Percentiles rank a stretch among this genome's conserved stretches.
Evolutionary conservation across 2,797 vertebrate species (phyloP).

Genomic region (Furcifer pardalis): DNA sequence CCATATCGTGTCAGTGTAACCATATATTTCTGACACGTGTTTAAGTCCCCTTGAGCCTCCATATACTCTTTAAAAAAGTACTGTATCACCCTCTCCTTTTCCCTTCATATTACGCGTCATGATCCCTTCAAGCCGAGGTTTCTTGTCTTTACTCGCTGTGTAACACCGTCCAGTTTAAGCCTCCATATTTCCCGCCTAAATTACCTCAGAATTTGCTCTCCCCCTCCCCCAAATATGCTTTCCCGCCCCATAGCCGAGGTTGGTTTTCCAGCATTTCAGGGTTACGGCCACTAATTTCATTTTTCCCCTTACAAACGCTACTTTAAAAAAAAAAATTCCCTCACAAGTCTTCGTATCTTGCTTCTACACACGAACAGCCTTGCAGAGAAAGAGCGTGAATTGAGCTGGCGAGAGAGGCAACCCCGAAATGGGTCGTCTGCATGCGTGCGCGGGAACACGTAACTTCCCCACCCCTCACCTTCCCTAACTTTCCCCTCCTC

Average conservation of each 20-base stretch:
- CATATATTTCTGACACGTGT: not conserved
- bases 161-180: not conserved
- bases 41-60: not conserved
- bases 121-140: too few relatives aligned
- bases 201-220: not conserved
- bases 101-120: too few relatives aligned
- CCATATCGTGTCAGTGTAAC: not conserved
- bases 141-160: not conserved
- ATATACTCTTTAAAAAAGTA: not conserved
- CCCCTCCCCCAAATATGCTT: not conserved
- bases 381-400: not conserved
- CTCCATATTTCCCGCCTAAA: constrained; percentile 12
- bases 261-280: too few relatives aligned
- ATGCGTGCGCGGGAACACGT: not conserved
- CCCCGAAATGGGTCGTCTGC: not conserved
- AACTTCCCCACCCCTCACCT: too few relatives aligned
- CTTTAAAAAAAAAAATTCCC: too few relatives aligned
- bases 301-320: not conserved
- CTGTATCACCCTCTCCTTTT: not conserved
- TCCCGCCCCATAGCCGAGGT: not conserved
- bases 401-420: not conserved
- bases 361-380: not conserved
- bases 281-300: not conserved
- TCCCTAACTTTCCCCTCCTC: too few relatives aligned
- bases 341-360: too few relatives aligned